Evolutionary conservation across 2,888 invertebrate species (phyloP), one percentile per base, ranked within the genome.

Genomic region (Drosophila nigricruria): DNA sequence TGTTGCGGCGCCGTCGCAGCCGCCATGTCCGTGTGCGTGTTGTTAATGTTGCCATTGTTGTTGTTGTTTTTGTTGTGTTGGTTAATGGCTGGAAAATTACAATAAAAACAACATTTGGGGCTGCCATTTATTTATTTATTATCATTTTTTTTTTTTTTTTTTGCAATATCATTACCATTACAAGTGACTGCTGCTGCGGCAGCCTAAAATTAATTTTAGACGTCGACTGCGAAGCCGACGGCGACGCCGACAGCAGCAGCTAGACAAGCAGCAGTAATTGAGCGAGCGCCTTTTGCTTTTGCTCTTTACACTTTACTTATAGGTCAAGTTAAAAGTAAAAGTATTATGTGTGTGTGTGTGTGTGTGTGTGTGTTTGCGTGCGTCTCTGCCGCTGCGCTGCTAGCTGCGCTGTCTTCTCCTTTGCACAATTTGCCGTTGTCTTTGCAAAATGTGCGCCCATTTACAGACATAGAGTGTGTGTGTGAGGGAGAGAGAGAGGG

Each of bases 261-360:
- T 74, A 79, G 79, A 57, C 70, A 61, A 75, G 14, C 54, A 36
- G 56, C 64, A 36, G 56, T 59, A 70, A 50, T 56, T 57, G 49
- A 54, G 60, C 47, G 49, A 68, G 65, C 70, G 75, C 59, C 75
- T 77, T 65, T 77, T 79, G 79, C 77, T 73, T 77, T 30, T 49
- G 49, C 47, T 78, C 78, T 74, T 79, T 73, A 73, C 75, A 77
- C 64, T 77, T 64, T 69, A 74, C 79, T 83, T 86, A 88, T 86
- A 88, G 86, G 86, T 86, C 86, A 86, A 89, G 89, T 86, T 86
- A 89, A 86, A 86, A 86, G 86, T 86, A 86, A 86, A 86, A 86
- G 89, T 86, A 77, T 71, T 27, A 45, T 23, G 36, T 36, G 36
- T 36, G 36, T 6, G 47, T 34, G 20, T 66, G 57, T 45, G 25